Evolutionary conservation across 2,888 invertebrate genomes (phyloP).

Genomic region (Apocheima hispidaria): DNA sequence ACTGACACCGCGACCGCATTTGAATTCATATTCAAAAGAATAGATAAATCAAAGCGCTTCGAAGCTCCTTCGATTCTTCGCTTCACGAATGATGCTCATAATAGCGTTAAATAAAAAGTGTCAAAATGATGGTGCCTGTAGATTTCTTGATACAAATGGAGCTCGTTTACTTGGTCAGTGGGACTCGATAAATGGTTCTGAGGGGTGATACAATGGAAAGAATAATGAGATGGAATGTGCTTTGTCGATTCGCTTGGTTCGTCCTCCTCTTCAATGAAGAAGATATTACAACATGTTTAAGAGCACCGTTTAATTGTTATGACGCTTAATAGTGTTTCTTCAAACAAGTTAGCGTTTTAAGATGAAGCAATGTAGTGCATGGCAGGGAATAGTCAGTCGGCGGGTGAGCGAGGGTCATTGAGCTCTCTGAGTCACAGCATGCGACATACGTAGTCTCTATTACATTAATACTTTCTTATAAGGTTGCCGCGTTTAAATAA

Average conservation of each 20-base stretch:
- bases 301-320: constrained; percentile 47
- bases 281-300: constrained; percentile 43
- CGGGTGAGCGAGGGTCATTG: constrained; percentile 75
- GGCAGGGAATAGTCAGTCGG: constrained; percentile 75
- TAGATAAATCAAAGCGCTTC: constrained; percentile 48
- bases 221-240: constrained; percentile 39
- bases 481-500: constrained; percentile 83
- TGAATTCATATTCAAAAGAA: constrained; percentile 40
- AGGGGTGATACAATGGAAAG: constrained; percentile 40
- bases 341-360: constrained; percentile 58
- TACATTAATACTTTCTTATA: constrained; percentile 84
- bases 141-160: constrained; percentile 48
- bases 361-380: constrained; percentile 69
- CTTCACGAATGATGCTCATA: constrained; percentile 42
- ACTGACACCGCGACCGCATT: constrained; percentile 60
- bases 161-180: constrained; percentile 46
- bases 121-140: constrained; percentile 48
- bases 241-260: constrained; percentile 37
- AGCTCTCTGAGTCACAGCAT: constrained; percentile 77
- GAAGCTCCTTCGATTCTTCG: constrained; percentile 30
- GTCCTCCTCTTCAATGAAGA: constrained; percentile 46
- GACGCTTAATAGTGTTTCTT: constrained; percentile 52
- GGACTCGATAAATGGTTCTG: constrained; percentile 43
- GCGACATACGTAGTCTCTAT: constrained; percentile 78
- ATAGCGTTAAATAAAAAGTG: constrained; percentile 47